phyloP scores from a whole-genome alignment of 1,140 invertebrate genomes.

The Cydia splendana region DNA sequence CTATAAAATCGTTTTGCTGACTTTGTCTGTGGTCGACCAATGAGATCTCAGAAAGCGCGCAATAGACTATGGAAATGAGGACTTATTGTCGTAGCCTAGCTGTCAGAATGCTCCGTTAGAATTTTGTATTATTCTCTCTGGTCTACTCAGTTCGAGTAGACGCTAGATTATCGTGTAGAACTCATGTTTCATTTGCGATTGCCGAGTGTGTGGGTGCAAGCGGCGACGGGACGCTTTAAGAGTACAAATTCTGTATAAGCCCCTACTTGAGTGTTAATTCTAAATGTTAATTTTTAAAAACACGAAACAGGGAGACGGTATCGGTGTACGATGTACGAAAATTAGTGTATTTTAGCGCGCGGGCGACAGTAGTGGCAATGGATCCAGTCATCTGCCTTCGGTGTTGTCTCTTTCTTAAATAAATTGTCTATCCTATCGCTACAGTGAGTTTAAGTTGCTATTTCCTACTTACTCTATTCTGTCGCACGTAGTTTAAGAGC shows the following conservation, averaged over 20 bases:
- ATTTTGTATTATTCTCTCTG: background rate
- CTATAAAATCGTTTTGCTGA: background rate
- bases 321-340: conserved; percentile 52
- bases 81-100: background rate
- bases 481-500: conserved; percentile 45
- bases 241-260: conserved; percentile 82
- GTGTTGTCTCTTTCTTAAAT: conserved; percentile 73
- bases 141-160: conserved; percentile 4
- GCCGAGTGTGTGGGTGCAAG: conserved; percentile 54
- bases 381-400: conserved; percentile 64
- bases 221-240: conserved; percentile 74
- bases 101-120: background rate
- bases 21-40: background rate
- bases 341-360: conserved; percentile 52
- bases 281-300: conserved; percentile 71
- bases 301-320: conserved; percentile 71
- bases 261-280: conserved; percentile 75
- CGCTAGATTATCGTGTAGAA: conserved; percentile 10
- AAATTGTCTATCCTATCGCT: conserved; percentile 72
- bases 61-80: background rate
- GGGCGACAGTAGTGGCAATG: conserved; percentile 57
- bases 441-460: conserved; percentile 71
- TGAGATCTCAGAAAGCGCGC: background rate
- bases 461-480: conserved; percentile 52
- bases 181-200: conserved; percentile 44